Evolutionary conservation across 64 coral and sea anemone genomes (phyloP), one percentile per base, ranked within the genome.

Genomic region (Hydrozoanthus tunicans): DNA sequence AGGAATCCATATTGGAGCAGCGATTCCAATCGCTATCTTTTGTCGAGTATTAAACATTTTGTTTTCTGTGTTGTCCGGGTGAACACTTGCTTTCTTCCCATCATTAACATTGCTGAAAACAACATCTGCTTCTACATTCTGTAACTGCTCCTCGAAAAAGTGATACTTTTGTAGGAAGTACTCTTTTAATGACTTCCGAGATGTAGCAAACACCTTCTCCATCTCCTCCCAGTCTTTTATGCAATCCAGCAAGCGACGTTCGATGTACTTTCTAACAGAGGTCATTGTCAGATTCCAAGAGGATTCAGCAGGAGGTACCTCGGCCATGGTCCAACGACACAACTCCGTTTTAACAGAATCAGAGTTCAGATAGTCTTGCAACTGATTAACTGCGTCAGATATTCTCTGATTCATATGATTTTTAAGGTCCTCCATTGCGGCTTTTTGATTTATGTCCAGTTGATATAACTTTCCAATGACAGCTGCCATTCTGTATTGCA

Each of bases 211-310:
- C 6, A 12, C 9, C 24, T 90, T 9, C 6, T 80, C 73, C 10
- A 62, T 77, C 67, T 65, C 77, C 24, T 91, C 77, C 89, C 89
- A 91, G 17, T 65, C 77, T 66, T 80, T 15, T 55, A 91, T 66
- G 58, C 43, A 6, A 3, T 60, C 80, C 64, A 80, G 76, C 62
- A 91, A 13, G 58, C 89, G 59, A 5, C 5, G 6, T 15, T 20
- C 11, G 59, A 91, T 56, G 63, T 62, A 51, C 58, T 71, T 79
- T n/a, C 7, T 56, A 9, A 91, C 62, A 15, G 75, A 75, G 6
- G 51, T 27, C 63, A 52, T 9, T 15, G 76, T 91, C 7, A 81
- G 56, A 53, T 80, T 73, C 77, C 77, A 91, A 60, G 89, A 91
- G 17, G 51, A n/a, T 51, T 91, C 89, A 51, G 53, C 62, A 13